Conservation (phyloP, 2,797 vertebrate species). For the Heterohyrax brucei region DNA sequence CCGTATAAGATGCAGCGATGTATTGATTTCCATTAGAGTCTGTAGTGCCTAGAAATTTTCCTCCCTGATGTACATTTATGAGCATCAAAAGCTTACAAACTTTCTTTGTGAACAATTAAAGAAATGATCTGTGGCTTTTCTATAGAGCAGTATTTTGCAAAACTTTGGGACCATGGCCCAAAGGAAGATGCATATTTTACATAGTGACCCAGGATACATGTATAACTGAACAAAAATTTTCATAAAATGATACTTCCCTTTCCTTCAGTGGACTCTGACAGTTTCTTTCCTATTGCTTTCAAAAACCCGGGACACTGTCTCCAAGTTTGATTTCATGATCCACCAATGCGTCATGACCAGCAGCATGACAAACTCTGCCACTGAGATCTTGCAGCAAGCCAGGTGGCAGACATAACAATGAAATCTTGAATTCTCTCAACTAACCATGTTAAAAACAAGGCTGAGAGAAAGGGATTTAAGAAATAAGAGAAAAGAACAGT, state of each 20-base stretch:
- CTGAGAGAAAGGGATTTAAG: background rate
- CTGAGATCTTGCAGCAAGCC: background rate
- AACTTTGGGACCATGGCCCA: background rate
- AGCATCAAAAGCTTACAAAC: constrained; percentile 49
- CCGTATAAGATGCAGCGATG: constrained; percentile 56
- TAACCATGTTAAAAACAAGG: background rate
- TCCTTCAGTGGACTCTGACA: background rate
- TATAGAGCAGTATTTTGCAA: background rate
- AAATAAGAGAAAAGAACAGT: background rate
- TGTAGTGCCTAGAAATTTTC: constrained; percentile 67
- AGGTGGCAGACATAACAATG: background rate
- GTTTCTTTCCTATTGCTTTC: constrained; percentile 21
- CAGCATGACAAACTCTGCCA: background rate
- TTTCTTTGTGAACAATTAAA: constrained; percentile 60
- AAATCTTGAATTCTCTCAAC: background rate
- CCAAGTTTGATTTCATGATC: background rate
- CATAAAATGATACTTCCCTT: background rate
- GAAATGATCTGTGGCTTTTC: constrained; percentile 39
- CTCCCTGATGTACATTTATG: constrained; percentile 4
- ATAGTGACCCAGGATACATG: background rate
- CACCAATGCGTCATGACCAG: background rate
- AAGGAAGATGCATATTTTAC: background rate
- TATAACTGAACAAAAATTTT: background rate
- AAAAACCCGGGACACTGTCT: constrained; percentile 1
- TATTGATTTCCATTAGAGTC: constrained; percentile 81